Evolutionary conservation across 2,888 invertebrate species (phyloP).

Genomic region (Molanna angustata): DNA sequence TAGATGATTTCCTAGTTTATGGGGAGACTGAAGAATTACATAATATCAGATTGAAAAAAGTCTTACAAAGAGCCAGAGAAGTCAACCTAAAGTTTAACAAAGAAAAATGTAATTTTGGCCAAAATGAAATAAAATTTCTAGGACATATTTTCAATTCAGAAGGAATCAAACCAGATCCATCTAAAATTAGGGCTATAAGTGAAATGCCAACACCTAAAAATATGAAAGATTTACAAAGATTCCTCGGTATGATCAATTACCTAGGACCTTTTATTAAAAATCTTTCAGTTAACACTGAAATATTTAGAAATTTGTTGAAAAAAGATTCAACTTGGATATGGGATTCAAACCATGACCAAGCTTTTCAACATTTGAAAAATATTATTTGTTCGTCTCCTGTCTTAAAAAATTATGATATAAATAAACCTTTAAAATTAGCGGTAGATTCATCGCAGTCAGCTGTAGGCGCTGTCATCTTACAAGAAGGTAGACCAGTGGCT

Average conservation of each 20-base stretch:
- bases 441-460: slow-evolving; percentile 35
- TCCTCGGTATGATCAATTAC: slow-evolving; percentile 31
- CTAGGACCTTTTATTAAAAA: slow-evolving; percentile 32
- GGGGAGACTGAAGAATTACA: not conserved
- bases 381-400: slow-evolving; percentile 21
- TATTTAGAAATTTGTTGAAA: slow-evolving; percentile 27
- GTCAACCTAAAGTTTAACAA: slow-evolving; percentile 15
- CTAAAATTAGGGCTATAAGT: slow-evolving; percentile 23
- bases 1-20: slow-evolving; percentile 8
- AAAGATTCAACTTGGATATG: slow-evolving; percentile 30
- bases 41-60: not conserved
- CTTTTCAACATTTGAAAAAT: slow-evolving; percentile 29
- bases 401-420: slow-evolving; percentile 27
- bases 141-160: slow-evolving; percentile 32
- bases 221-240: slow-evolving; percentile 21
- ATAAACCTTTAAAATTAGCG: slow-evolving; percentile 28
- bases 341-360: slow-evolving; percentile 24
- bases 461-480: slow-evolving; percentile 34
- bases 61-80: not conserved
- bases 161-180: slow-evolving; percentile 25
- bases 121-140: slow-evolving; percentile 29
- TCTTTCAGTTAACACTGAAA: slow-evolving; percentile 21
- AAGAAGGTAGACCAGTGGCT: slow-evolving; percentile 34
- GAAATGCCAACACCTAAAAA: slow-evolving; percentile 12
- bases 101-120: slow-evolving; percentile 27